phyloP scores from a whole-genome alignment of 2,888 invertebrate genomes.

The Tetanocera ferruginea region DNA sequence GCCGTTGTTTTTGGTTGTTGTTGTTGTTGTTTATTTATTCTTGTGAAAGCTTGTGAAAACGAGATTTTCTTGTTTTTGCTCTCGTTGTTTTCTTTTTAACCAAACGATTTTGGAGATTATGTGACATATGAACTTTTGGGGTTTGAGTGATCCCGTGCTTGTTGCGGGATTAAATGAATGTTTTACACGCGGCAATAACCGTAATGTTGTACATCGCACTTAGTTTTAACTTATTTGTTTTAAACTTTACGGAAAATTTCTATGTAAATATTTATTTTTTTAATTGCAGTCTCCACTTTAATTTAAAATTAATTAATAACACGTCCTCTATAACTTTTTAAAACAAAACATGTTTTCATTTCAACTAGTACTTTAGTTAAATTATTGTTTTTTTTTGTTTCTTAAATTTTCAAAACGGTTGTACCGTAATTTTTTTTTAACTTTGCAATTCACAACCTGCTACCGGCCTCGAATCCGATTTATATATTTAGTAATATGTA shows the following conservation, averaged over 20 bases:
- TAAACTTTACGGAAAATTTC: not conserved
- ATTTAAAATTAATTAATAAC: conserved; percentile 57
- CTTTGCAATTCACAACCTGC: too few relatives aligned
- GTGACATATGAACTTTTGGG: not conserved
- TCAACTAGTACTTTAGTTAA: not conserved
- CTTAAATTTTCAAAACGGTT: too few relatives aligned
- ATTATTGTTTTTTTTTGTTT: not conserved
- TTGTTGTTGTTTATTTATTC: conserved; percentile 17
- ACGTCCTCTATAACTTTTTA: conserved; percentile 44
- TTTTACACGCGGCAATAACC: not conserved
- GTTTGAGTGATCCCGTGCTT: not conserved
- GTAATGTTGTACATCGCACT: not conserved
- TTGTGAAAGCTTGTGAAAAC: not conserved
- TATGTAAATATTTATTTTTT: not conserved
- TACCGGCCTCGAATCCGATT: too few relatives aligned
- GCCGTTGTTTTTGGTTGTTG: conserved; percentile 28
- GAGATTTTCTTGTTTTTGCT: not conserved
- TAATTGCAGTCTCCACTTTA: not conserved
- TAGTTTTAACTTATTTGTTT: not conserved
- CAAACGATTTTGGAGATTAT: not conserved
- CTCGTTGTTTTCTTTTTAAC: not conserved
- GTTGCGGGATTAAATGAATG: not conserved
- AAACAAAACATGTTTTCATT: not conserved
- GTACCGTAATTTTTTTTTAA: too few relatives aligned
- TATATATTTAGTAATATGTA: too few relatives aligned